These are phyloP conservation scores for Bathynomus jamesi DNA, from an alignment of 1,140 invertebrate species.

Conservation along the genomic window DNA sequence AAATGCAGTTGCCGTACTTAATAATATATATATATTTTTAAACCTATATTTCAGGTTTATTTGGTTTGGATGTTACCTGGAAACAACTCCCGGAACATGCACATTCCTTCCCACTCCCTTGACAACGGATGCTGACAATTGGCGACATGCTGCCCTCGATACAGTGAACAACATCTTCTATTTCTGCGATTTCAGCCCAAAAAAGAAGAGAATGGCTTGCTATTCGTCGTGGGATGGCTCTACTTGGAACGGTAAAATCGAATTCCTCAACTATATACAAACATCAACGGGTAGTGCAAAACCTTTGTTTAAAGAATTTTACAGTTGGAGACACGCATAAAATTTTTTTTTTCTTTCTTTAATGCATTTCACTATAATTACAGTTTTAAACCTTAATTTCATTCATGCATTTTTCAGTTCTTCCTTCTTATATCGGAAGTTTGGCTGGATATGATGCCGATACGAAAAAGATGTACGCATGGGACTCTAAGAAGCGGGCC, in stretches of 20 bases:
- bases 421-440: slow-evolving; percentile 19
- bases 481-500: slow-evolving; percentile 6
- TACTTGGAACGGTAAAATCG: slow-evolving; percentile 28
- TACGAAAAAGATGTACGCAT: slow-evolving; percentile 13
- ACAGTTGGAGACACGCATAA: background rate
- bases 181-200: slow-evolving; percentile 24
- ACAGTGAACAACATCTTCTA: slow-evolving; percentile 15
- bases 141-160: slow-evolving; percentile 22
- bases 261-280: too few relatives aligned
- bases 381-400: background rate
- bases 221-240: slow-evolving; percentile 18
- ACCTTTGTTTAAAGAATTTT: background rate
- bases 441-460: slow-evolving; percentile 14
- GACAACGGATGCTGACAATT: slow-evolving; percentile 11
- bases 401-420: too few relatives aligned
- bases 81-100: background rate
- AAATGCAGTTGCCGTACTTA: too few relatives aligned
- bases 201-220: slow-evolving; percentile 12
- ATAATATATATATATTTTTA: too few relatives aligned
- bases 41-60: slow-evolving; percentile 16
- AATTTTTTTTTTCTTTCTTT: background rate
- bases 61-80: slow-evolving; percentile 19
- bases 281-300: background rate
- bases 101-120: slow-evolving; percentile 4
- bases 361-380: background rate